Percentiles rank a stretch among this genome's conserved stretches.
Conservation (phyloP, 2,888 invertebrate species). For the Cloeon dipterum region DNA sequence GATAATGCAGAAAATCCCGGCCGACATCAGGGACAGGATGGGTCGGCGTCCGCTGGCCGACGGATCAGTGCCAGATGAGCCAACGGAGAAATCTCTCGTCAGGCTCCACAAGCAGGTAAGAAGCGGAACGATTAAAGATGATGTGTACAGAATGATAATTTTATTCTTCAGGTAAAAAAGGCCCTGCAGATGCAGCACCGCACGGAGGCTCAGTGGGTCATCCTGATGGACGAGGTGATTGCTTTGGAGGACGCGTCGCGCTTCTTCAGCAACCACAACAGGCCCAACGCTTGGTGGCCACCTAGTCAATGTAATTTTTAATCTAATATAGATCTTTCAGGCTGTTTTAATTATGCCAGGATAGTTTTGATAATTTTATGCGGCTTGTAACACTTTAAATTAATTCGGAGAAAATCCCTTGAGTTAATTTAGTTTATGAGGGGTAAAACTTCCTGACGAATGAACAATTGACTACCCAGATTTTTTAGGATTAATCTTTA, state of each 20-base stretch:
- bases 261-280: not conserved
- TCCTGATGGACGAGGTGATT: slow-evolving; percentile 55
- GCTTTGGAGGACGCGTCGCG: slow-evolving; percentile 63
- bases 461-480: too few relatives aligned
- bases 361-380: too few relatives aligned
- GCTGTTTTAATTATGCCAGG: too few relatives aligned
- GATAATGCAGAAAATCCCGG: slow-evolving; percentile 69
- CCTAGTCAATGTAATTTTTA: not conserved
- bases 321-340: too few relatives aligned
- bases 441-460: too few relatives aligned
- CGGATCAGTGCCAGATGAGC: slow-evolving; percentile 36
- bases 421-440: too few relatives aligned
- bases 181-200: slow-evolving; percentile 78
- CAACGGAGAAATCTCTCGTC: slow-evolving; percentile 65
- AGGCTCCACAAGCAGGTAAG: slow-evolving; percentile 72
- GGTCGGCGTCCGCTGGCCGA: slow-evolving; percentile 32
- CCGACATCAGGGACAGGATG: slow-evolving; percentile 50
- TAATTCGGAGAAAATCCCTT: too few relatives aligned
- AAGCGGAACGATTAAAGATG: too few relatives aligned
- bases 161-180: slow-evolving; percentile 57
- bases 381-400: too few relatives aligned
- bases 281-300: not conserved
- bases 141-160: not conserved
- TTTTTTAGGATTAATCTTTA: too few relatives aligned
- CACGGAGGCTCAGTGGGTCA: slow-evolving; percentile 84